Evolutionary conservation across 92 coral and sea anemone species (phyloP).

Genomic region (Epizoanthus illoricatus): DNA sequence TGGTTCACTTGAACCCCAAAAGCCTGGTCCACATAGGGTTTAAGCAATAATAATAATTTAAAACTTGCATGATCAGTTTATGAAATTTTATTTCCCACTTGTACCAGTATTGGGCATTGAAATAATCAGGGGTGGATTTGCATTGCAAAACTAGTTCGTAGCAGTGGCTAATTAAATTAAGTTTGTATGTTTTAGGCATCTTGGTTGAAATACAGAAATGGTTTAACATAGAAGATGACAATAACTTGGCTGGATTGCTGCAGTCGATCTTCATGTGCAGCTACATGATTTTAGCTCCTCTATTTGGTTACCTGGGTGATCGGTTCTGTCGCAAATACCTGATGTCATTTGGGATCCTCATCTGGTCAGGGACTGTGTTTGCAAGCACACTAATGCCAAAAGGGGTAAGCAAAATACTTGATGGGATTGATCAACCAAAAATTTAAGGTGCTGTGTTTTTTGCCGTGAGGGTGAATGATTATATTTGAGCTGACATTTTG

Average conservation of each 20-base stretch:
- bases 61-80: too few species aligned
- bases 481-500: too few species aligned
- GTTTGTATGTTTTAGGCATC: constrained; percentile 54
- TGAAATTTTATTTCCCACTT: too few species aligned
- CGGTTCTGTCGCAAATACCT: constrained; percentile 84
- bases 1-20: too few species aligned
- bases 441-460: too few species aligned
- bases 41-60: too few species aligned
- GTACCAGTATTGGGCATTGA: too few species aligned
- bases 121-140: too few species aligned
- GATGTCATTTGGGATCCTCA: constrained; percentile 83
- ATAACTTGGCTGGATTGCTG: constrained; percentile 76
- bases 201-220: constrained; percentile 67
- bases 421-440: too few species aligned
- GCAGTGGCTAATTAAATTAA: neutral
- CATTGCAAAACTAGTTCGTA: neutral
- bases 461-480: too few species aligned
- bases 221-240: constrained; percentile 66
- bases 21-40: too few species aligned
- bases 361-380: constrained; percentile 87
- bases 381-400: constrained; percentile 72
- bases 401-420: constrained; percentile 55
- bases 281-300: constrained; percentile 89
- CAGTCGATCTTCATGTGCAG: constrained; percentile 92
- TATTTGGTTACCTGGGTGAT: constrained; percentile 98